A percentile compares a stretch with the other conserved stretches of the same genome.
phyloP scores from a whole-genome alignment of 1,140 invertebrate genomes.

The Brachionus plicatilis region DNA sequence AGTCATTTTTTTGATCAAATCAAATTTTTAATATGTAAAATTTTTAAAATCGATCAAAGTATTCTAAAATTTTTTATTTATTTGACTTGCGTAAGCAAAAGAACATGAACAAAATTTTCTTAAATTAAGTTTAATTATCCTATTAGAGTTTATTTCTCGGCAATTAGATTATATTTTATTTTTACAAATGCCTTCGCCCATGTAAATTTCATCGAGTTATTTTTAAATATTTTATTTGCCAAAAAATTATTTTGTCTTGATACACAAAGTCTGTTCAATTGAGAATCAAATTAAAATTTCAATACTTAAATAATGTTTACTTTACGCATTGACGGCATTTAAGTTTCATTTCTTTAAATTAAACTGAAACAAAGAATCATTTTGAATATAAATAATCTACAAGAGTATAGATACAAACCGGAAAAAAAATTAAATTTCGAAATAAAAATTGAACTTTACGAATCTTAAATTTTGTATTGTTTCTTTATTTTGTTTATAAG shows the following conservation, averaged over 20 bases:
- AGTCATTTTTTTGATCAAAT: no score
- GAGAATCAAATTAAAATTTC: not conserved
- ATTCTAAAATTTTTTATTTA: not conserved
- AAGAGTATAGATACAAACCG: not conserved
- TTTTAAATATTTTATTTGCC: not conserved
- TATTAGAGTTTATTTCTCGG: not conserved
- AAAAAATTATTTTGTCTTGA: not conserved
- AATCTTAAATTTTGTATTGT: not conserved
- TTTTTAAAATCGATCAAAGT: no score
- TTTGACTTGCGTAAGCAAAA: not conserved
- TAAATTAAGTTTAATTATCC: not conserved
- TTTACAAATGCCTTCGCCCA: not conserved
- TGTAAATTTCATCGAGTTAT: not conserved
- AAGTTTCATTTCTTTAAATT: not conserved
- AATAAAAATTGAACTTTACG: not conserved
- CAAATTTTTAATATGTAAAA: no score
- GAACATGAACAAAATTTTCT: not conserved
- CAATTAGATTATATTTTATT: not conserved
- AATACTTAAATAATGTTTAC: slow-evolving; percentile 6
- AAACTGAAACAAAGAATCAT: not conserved
- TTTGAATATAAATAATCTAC: not conserved
- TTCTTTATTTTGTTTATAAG: not conserved
- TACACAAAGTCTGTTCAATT: not conserved
- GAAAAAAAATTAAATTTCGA: not conserved
- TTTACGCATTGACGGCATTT: not conserved